Conservation (phyloP, 2,888 invertebrate genomes). For the Dromius quadrimaculatus region DNA sequence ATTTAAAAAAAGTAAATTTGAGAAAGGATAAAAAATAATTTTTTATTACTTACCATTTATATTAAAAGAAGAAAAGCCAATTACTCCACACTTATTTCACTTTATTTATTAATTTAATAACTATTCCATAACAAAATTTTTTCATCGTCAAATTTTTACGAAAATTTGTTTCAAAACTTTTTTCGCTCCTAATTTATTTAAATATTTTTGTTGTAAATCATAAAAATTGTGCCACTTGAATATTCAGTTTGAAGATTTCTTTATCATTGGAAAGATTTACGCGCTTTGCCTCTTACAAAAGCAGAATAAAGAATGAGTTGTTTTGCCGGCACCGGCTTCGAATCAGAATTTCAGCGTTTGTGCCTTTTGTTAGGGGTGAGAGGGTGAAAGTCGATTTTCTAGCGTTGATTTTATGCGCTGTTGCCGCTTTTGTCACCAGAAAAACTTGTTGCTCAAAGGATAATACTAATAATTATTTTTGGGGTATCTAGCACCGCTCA, state of each 20-base stretch:
- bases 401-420: conserved; percentile 30
- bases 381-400: conserved; percentile 43
- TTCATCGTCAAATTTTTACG: background rate
- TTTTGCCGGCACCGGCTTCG: conserved; percentile 22
- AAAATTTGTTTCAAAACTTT: background rate
- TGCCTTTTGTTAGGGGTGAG: conserved; percentile 13
- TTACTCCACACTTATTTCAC: background rate
- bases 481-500: background rate
- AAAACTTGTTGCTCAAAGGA: conserved; percentile 41
- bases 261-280: conserved; percentile 5
- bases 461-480: background rate
- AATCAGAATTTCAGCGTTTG: conserved; percentile 27
- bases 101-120: too few species aligned
- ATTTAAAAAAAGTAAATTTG: too few species aligned
- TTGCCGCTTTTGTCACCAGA: conserved; percentile 23
- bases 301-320: conserved; percentile 21
- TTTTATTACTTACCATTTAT: background rate
- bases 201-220: background rate
- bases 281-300: conserved; percentile 15
- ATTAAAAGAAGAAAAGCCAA: background rate
- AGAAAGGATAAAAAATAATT: too few species aligned
- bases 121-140: background rate
- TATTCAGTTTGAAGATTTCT: conserved; percentile 1
- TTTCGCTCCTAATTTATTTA: conserved; percentile 10
- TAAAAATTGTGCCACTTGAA: background rate